Percentiles rank a stretch among this genome's conserved stretches.
Conservation (phyloP, 2,113 vertebrate species). For the Emydocephalus ijimae region DNA sequence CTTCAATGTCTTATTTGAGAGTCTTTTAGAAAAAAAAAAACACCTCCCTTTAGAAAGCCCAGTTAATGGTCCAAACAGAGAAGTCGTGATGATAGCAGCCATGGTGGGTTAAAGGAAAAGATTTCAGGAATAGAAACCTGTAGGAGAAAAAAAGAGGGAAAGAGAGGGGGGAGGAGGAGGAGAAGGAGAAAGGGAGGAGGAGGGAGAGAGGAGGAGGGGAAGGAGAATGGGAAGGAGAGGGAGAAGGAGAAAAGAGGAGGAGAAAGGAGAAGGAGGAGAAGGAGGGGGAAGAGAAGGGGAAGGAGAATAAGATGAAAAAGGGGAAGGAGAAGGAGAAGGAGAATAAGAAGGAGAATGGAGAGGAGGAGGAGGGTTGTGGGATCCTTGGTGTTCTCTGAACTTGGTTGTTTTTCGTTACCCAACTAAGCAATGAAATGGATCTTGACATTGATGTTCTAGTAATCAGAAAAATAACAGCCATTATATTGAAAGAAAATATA, state of each 20-base stretch:
- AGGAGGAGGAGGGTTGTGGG: too few species aligned
- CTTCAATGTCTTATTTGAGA: background rate
- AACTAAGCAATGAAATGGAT: too few species aligned
- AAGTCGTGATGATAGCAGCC: background rate
- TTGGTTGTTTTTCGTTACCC: too few species aligned
- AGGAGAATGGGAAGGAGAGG: rapidly evolving
- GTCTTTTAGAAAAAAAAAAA: background rate
- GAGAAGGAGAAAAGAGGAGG: rapidly evolving
- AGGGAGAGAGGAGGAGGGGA: rapidly evolving
- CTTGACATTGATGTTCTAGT: too few species aligned
- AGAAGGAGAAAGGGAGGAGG: too few species aligned
- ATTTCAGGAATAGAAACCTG: conserved; percentile 16
- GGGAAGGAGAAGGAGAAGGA: too few species aligned
- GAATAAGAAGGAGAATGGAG: background rate
- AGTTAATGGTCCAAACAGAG: conserved; percentile 27
- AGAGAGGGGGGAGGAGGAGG: too few species aligned
- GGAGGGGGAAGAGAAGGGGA: too few species aligned
- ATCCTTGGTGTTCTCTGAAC: too few species aligned
- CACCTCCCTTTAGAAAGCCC: background rate
- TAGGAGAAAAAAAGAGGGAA: background rate
- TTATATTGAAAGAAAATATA: too few species aligned
- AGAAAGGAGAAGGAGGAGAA: too few species aligned
- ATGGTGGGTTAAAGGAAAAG: background rate
- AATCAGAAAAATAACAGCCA: too few species aligned
- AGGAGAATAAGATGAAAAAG: rapidly evolving